phyloP scores from a whole-genome alignment of 2,113 vertebrate genomes.

The Anolis sagrei region DNA sequence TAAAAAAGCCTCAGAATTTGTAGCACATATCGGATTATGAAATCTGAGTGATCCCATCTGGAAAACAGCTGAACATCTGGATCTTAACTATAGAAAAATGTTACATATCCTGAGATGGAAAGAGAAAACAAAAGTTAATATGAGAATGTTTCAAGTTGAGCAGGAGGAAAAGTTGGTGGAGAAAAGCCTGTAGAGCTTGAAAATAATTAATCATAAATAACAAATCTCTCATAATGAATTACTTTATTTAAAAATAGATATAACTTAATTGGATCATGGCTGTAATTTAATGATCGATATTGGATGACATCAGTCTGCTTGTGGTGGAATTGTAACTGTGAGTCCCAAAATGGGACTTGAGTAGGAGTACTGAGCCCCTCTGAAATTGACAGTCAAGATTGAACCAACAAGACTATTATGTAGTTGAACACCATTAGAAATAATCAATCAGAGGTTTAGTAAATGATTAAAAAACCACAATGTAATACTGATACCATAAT shows the following conservation, averaged over 20 bases:
- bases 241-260: neutral
- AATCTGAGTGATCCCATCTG: conserved; percentile 9
- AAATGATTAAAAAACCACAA: too few relatives aligned
- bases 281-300: neutral
- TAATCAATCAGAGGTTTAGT: too few relatives aligned
- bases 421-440: too few relatives aligned
- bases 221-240: neutral
- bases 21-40: conserved; percentile 10
- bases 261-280: neutral
- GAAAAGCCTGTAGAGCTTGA: neutral
- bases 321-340: neutral
- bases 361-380: too few relatives aligned
- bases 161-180: neutral
- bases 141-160: neutral
- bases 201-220: neutral
- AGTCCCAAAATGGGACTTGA: too few relatives aligned
- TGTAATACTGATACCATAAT: too few relatives aligned
- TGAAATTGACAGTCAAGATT: too few relatives aligned
- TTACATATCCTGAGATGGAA: neutral
- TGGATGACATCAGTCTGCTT: neutral
- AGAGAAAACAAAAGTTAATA: neutral
- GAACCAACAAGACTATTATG: too few relatives aligned
- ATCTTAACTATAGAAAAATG: neutral
- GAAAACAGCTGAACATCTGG: neutral
- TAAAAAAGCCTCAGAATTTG: conserved; percentile 8